Conservation (phyloP, 2,888 invertebrate genomes). For the Cheilosia impressa region DNA sequence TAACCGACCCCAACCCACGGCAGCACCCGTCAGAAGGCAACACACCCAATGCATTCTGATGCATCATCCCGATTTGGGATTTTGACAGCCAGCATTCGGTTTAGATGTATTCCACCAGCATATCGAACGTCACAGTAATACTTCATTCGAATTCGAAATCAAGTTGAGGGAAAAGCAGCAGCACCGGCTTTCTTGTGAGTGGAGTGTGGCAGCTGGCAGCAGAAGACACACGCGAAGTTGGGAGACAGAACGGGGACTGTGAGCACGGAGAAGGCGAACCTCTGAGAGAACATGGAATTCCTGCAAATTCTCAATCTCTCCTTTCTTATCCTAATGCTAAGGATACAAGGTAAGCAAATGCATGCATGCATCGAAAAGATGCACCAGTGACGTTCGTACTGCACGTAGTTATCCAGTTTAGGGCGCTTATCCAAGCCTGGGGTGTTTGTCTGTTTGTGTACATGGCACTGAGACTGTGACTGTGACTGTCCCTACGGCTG, state of each 20-base stretch:
- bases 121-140: slow-evolving; percentile 58
- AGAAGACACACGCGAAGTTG: slow-evolving; percentile 21
- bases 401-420: not conserved
- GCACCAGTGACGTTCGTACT: slow-evolving; percentile 6
- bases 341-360: slow-evolving; percentile 80
- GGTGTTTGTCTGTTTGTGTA: slow-evolving; percentile 12
- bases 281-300: slow-evolving; percentile 81
- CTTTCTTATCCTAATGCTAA: slow-evolving; percentile 80
- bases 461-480: slow-evolving; percentile 5
- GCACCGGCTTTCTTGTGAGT: slow-evolving; percentile 39
- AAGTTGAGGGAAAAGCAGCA: slow-evolving; percentile 40
- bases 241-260: slow-evolving; percentile 17
- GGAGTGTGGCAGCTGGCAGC: slow-evolving; percentile 5
- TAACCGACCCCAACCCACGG: not conserved
- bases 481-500: slow-evolving; percentile 67
- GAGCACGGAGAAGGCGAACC: slow-evolving; percentile 36
- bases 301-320: slow-evolving; percentile 81
- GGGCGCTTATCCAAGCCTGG: slow-evolving; percentile 32
- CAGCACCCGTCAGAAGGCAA: not conserved
- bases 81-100: slow-evolving; percentile 63
- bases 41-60: slow-evolving; percentile 42
- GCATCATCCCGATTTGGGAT: slow-evolving; percentile 50
- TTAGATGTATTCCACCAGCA: slow-evolving; percentile 58
- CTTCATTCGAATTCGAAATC: slow-evolving; percentile 63
- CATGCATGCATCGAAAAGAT: slow-evolving; percentile 37